These are phyloP conservation scores for Lissocephala sabroskyi DNA, from an alignment of 2,888 invertebrate genomes.

Conservation along the genomic window DNA sequence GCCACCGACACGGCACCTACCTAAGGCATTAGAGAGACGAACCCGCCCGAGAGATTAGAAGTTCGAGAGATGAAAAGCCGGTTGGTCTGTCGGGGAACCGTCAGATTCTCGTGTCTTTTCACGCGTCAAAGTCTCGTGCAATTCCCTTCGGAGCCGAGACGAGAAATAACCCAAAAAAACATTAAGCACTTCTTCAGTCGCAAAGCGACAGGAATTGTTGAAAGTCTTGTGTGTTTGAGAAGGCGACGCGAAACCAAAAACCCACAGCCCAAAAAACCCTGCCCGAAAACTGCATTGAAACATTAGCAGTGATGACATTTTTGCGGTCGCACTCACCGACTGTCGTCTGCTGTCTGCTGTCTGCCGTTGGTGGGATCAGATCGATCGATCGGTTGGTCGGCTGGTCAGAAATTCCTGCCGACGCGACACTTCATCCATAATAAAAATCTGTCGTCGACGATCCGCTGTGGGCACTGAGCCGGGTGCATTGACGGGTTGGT, in stretches of 20 bases:
- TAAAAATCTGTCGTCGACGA: constrained; percentile 46
- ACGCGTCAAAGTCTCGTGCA: constrained; percentile 62
- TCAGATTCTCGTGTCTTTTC: constrained; percentile 54
- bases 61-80: background rate
- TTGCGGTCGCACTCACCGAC: constrained; percentile 47
- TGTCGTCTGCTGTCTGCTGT: constrained; percentile 22
- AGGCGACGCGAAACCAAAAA: constrained; percentile 38
- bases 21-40: background rate
- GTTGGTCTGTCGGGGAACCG: constrained; percentile 13
- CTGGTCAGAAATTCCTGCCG: constrained; percentile 44
- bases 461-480: constrained; percentile 26
- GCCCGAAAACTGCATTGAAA: constrained; percentile 60
- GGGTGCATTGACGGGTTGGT: constrained; percentile 20
- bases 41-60: background rate
- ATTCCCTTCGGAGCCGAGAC: constrained; percentile 56
- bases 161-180: constrained; percentile 18
- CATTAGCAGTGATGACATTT: constrained; percentile 70
- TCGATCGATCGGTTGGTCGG: constrained; percentile 16
- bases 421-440: constrained; percentile 65
- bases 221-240: constrained; percentile 49
- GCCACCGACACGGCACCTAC: no score
- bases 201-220: constrained; percentile 36
- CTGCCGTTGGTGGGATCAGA: constrained; percentile 11
- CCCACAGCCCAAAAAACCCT: constrained; percentile 1
- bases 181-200: constrained; percentile 24